Conservation (phyloP, 2,888 invertebrate species). For the Papilio elwesi region DNA sequence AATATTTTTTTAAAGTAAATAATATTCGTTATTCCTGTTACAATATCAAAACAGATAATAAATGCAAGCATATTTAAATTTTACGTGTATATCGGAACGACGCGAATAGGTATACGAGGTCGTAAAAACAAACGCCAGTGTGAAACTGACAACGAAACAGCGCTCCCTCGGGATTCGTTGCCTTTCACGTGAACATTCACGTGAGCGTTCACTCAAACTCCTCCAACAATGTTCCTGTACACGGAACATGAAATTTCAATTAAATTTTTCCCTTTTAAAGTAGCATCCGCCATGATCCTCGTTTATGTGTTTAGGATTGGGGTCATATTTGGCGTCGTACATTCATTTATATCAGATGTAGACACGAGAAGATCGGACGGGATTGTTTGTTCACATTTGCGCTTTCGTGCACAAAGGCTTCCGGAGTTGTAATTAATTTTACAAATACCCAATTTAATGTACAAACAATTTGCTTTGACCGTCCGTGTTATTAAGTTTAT, state of each 20-base stretch:
- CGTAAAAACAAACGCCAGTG: constrained; percentile 69
- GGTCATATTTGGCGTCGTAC: constrained; percentile 40
- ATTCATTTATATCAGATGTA: constrained; percentile 42
- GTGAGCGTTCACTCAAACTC: constrained; percentile 53
- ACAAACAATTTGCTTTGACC: not conserved
- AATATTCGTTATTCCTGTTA: not conserved
- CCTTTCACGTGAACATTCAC: constrained; percentile 53
- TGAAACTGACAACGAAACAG: constrained; percentile 58
- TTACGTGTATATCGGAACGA: constrained; percentile 49
- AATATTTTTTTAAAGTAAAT: not conserved
- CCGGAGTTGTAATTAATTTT: constrained; percentile 34
- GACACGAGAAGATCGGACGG: constrained; percentile 41
- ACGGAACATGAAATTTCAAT: constrained; percentile 40
- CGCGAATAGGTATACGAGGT: constrained; percentile 52
- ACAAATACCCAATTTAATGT: constrained; percentile 13
- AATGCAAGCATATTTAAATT: constrained; percentile 42
- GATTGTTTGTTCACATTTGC: constrained; percentile 42
- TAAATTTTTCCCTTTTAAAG: constrained; percentile 40
- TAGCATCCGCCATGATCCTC: constrained; percentile 27
- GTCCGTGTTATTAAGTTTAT: not conserved
- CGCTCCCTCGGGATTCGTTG: constrained; percentile 54
- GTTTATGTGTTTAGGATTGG: constrained; percentile 42
- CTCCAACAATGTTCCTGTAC: constrained; percentile 29
- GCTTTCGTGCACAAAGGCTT: constrained; percentile 23
- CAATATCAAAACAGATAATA: constrained; percentile 12